These are phyloP conservation scores for Chiloscyllium punctatum DNA, from an alignment of 2,797 vertebrate genomes.

Conservation along the genomic window DNA sequence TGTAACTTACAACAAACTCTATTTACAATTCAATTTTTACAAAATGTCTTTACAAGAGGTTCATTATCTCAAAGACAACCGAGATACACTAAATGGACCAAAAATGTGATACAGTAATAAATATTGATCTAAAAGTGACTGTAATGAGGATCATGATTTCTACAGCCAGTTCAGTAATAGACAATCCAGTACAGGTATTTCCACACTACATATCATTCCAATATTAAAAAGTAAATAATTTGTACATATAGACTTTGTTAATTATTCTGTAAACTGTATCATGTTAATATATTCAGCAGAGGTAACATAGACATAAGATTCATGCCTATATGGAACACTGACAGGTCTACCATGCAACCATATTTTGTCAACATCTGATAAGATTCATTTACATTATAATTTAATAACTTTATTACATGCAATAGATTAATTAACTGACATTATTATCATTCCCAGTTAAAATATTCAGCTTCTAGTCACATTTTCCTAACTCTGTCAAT, in stretches of 20 bases:
- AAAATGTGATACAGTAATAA: conserved; percentile 77
- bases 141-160: conserved; percentile 68
- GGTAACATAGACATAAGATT: conserved; percentile 63
- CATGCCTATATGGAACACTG: conserved; percentile 70
- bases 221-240: conserved; percentile 63
- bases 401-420: conserved; percentile 71
- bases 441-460: conserved; percentile 57
- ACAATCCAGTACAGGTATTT: conserved; percentile 63
- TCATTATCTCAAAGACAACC: conserved; percentile 61
- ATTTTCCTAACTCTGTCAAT: conserved; percentile 55
- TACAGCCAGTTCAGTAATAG: conserved; percentile 64
- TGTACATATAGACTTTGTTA: conserved; percentile 73
- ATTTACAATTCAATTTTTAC: conserved; percentile 92
- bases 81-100: conserved; percentile 49
- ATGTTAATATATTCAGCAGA: conserved; percentile 69
- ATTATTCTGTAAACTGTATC: conserved; percentile 67
- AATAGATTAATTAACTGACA: conserved; percentile 56
- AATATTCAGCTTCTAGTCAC: conserved; percentile 59
- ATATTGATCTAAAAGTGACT: conserved; percentile 79
- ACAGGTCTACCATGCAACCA: conserved; percentile 70
- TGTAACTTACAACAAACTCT: conserved; percentile 62
- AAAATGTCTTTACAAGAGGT: conserved; percentile 81
- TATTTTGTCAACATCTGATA: conserved; percentile 60
- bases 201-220: conserved; percentile 67
- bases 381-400: conserved; percentile 65